Percentiles rank a stretch among this genome's conserved stretches.
These are phyloP conservation scores for Hypsopygia costalis DNA, from an alignment of 2,888 invertebrate species.

Conservation along the genomic window DNA sequence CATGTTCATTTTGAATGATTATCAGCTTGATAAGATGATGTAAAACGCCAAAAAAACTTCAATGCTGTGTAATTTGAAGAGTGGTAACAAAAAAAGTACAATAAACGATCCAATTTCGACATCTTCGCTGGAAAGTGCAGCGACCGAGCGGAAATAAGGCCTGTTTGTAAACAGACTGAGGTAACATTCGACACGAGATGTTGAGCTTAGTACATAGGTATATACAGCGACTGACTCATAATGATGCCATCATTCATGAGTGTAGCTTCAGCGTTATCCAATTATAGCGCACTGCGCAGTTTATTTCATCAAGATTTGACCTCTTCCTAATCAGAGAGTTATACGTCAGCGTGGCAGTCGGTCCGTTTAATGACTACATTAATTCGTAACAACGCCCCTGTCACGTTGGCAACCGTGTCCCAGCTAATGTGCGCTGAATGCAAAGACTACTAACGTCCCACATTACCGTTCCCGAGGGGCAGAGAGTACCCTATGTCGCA, in stretches of 20 bases:
- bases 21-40: no score
- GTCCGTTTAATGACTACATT: conserved; percentile 32
- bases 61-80: no score
- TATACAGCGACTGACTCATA: conserved; percentile 28
- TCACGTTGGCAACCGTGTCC: conserved; percentile 40
- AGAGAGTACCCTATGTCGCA: conserved; percentile 22
- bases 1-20: no score
- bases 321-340: conserved; percentile 16
- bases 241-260: conserved; percentile 51
- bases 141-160: conserved; percentile 8
- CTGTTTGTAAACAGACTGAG: conserved; percentile 56
- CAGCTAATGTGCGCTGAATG: conserved; percentile 62
- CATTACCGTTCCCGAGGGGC: conserved; percentile 53
- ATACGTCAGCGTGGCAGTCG: conserved; percentile 22
- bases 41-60: no score
- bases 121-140: conserved; percentile 10
- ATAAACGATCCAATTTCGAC: background rate
- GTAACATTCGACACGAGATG: background rate
- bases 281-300: conserved; percentile 32
- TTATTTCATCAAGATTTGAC: conserved; percentile 15
- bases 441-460: conserved; percentile 54
- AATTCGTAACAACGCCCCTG: conserved; percentile 32
- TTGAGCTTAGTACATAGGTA: conserved; percentile 6
- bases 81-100: no score
- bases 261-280: conserved; percentile 29